Evolutionary conservation across 2,888 invertebrate species (phyloP).

Genomic region (Craniophora ligustri): DNA sequence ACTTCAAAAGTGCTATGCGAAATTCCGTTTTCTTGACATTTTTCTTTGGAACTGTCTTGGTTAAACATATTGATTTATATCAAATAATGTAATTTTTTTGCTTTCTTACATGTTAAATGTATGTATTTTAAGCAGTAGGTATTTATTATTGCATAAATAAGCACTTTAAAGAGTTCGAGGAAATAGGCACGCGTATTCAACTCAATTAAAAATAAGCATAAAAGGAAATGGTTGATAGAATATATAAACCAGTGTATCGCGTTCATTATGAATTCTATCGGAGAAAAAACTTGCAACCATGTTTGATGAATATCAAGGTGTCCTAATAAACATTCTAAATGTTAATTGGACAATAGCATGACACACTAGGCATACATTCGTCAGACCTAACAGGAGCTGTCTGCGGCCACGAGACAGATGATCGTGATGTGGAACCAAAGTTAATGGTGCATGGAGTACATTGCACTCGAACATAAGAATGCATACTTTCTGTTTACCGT

Average conservation of each 20-base stretch:
- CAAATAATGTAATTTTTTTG: no score
- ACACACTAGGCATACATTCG: constrained; percentile 41
- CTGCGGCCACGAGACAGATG: constrained; percentile 53
- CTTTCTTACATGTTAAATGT: no score
- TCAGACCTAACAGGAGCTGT: constrained; percentile 45
- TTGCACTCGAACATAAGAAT: constrained; percentile 72
- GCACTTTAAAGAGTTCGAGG: no score
- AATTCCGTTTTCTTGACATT: no score
- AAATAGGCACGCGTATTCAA: no score
- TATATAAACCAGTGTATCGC: constrained; percentile 9
- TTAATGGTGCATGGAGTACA: constrained; percentile 83
- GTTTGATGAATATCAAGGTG: constrained; percentile 41
- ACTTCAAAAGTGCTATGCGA: no score
- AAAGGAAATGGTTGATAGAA: constrained; percentile 16
- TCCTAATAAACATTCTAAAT: constrained; percentile 53
- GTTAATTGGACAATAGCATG: constrained; percentile 51
- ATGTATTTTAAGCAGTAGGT: no score
- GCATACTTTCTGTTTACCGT: constrained; percentile 64
- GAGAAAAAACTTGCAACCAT: constrained; percentile 27
- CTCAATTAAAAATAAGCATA: constrained; percentile 17
- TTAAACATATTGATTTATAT: no score
- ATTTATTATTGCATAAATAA: no score
- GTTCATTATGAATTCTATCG: constrained; percentile 30
- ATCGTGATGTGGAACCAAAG: constrained; percentile 72
- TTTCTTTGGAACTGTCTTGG: no score